Evolutionary conservation across 37 sponge, comb jelly and placozoan species (phyloP).

Genomic region (Oopsacas minuta): DNA sequence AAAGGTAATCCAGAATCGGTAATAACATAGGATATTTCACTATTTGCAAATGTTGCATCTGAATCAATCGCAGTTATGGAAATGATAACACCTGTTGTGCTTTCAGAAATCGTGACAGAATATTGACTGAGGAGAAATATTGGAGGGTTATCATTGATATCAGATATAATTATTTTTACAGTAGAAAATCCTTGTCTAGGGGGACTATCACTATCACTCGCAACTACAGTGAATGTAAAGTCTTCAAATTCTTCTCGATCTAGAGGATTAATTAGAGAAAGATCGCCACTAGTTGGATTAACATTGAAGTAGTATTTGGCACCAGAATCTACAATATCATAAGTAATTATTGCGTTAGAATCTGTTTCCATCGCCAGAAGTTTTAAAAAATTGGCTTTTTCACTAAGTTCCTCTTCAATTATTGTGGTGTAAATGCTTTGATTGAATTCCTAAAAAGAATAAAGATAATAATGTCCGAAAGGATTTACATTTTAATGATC

Average conservation of each 20-base stretch:
- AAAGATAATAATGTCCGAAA: no score
- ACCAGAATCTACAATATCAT: background rate
- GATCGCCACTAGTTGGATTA: background rate
- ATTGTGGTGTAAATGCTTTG: background rate
- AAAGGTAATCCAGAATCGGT: background rate
- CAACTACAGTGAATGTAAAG: background rate
- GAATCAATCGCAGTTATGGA: background rate
- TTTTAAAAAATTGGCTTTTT: background rate
- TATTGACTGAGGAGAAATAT: background rate
- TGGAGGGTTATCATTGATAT: background rate
- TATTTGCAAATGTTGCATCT: background rate
- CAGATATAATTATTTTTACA: background rate
- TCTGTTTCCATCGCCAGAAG: background rate
- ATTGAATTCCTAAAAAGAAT: background rate
- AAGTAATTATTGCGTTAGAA: background rate
- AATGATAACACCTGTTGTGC: background rate
- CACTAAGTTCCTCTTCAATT: background rate
- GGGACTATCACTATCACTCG: background rate
- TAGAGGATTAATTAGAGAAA: background rate
- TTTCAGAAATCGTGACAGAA: slow-evolving; percentile 1
- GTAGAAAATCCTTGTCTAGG: slow-evolving; percentile 1
- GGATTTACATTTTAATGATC: no score
- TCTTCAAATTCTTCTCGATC: background rate
- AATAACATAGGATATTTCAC: background rate
- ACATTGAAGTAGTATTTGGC: background rate